phyloP scores from a whole-genome alignment of 2,797 vertebrate species.

The Brachymystax lenok region DNA sequence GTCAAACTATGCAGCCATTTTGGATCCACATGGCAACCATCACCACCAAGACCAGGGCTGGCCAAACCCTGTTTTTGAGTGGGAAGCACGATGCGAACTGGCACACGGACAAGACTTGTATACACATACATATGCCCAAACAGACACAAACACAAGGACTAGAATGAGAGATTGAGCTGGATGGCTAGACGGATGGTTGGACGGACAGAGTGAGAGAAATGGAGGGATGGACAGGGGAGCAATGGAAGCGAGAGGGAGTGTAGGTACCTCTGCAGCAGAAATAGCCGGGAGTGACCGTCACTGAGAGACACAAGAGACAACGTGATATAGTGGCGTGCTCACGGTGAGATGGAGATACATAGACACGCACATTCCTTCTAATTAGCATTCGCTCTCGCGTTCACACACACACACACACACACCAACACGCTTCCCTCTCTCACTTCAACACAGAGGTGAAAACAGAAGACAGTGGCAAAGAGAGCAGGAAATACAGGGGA shows the following conservation, averaged over 20 bases:
- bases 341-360: constrained; percentile 51
- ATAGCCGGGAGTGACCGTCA: constrained; percentile 84
- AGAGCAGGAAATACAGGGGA: not conserved
- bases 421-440: not conserved
- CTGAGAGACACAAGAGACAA: constrained; percentile 85
- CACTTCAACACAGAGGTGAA: not conserved
- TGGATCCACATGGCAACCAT: constrained; percentile 22
- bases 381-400: not conserved
- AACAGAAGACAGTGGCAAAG: constrained; percentile 3
- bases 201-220: constrained; percentile 35
- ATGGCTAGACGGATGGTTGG: constrained; percentile 33
- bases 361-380: constrained; percentile 1
- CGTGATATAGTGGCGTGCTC: constrained; percentile 69
- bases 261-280: constrained; percentile 87
- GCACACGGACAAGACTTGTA: constrained; percentile 47
- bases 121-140: constrained; percentile 27
- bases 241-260: constrained; percentile 57
- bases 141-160: constrained; percentile 21
- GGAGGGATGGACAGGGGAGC: constrained; percentile 22
- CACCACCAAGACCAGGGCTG: constrained; percentile 58
- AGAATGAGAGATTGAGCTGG: constrained; percentile 34
- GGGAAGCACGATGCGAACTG: constrained; percentile 66
- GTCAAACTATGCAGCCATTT: constrained; percentile 14
- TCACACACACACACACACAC: not conserved
- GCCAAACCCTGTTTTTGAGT: constrained; percentile 61